Evolutionary conservation across 1,140 invertebrate genomes (phyloP), one percentile per base, ranked within the genome.

Genomic region (Spodoptera litura): DNA sequence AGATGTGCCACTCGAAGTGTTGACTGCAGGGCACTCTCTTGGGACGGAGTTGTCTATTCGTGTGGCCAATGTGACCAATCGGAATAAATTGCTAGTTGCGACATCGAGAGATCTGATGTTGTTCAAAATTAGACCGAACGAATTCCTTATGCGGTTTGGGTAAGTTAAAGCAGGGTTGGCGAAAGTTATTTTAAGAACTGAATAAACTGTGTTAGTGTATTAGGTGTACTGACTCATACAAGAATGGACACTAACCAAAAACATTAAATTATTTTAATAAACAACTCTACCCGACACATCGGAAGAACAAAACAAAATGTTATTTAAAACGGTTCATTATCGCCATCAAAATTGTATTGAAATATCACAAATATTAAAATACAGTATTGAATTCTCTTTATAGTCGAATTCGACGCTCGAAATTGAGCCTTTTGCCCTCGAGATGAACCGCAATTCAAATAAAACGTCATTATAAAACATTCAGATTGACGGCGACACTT

Each of bases 391-490:
- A 49, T 66, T 49, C 62, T 38, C 62, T 66, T 49, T 49, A 20
- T 10, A 25, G 2, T 49, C 15, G 38, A 38, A 49, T 61, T 61
- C 15, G n/a, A 15, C 15, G 61, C 27, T 35, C 59, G 59, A 56
- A 64, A 64, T 64, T 38, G 62, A 66, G 38, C 13, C 58, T 20
- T 61, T 35, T 10, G 58, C 38, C 62, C 38, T 49, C 62, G 62
- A 49, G 62, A 66, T 66, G 62, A 49, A 49, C 62, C 62, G 38
- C 15, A 25, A 66, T 66, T 66, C 62, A 27, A 74, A 27, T 74
- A 74, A 74, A 59, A 27, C 56, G 56, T 59, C 55, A 59, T 74
- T 74, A 74, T 74, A 51, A 74, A 74, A 74, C 71, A 59, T 59
- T 74, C 55, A 25, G 2, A n/a, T 15, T 31, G 38, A 44, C 38